Percentiles rank a stretch among this genome's conserved stretches.
Conservation (phyloP, 2,797 vertebrate species). For the Psittacula derbiana region DNA sequence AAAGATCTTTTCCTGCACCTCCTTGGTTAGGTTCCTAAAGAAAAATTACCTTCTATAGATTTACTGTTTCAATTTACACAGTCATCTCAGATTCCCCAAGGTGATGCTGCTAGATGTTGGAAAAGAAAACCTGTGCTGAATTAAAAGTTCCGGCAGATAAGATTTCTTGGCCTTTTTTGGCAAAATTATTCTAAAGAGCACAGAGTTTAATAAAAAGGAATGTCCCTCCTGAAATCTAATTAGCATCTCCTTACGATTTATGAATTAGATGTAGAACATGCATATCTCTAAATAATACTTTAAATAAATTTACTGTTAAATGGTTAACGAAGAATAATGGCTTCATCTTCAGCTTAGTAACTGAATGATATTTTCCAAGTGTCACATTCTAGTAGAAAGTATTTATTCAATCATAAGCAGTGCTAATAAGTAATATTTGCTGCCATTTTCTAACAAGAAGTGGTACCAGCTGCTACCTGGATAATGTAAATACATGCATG, state of each 20-base stretch:
- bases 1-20: neutral
- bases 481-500: neutral
- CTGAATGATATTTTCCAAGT: neutral
- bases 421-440: neutral
- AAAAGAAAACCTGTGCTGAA: neutral
- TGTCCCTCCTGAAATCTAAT: neutral
- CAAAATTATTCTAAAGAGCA: neutral
- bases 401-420: neutral
- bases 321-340: neutral
- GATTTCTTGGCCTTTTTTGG: neutral
- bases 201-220: neutral
- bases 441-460: neutral
- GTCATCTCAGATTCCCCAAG: neutral
- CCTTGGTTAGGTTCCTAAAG: neutral
- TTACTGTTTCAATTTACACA: neutral
- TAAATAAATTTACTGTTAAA: neutral
- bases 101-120: neutral
- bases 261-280: neutral
- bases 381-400: neutral
- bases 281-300: neutral
- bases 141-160: neutral
- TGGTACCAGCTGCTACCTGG: neutral
- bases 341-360: neutral
- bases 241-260: neutral
- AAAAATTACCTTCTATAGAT: neutral